Evolutionary conservation across 92 coral and sea anemone species (phyloP), one percentile per base, ranked within the genome.

Genomic region (Parazoanthus swiftii): DNA sequence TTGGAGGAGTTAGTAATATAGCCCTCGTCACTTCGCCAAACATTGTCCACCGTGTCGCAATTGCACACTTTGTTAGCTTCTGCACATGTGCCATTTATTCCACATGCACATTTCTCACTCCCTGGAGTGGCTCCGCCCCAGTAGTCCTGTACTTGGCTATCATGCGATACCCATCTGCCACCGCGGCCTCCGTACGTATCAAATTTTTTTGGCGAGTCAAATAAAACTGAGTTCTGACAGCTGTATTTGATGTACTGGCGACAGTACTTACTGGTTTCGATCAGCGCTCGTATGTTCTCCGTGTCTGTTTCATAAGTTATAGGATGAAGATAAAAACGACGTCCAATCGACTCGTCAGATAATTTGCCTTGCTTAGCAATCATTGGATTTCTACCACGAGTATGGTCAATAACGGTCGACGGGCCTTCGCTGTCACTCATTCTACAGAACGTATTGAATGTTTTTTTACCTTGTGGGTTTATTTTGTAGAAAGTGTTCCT

Each of bases 161-260:
- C 94, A 88, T 94, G 92, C 77, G 98, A 95, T 70, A 91, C 86
- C 98, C 98, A 95, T 82, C 98, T 92, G 54, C 95, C 98, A 81
- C 98, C 98, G 82, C 95, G 94, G 80, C 98, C 95, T 10, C 78
- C n/a, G 48, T 90, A 67, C 56, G 79, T 81, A 58, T 91, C 66
- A 76, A 95, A 93, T n/a, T 86, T 65, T 65, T 86, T 91, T 10
- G 93, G 89, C 21, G 98, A 95, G 81, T 95, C 98, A 76, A 95
- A 91, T 29, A 95, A 88, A 42, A 89, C 90, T 37, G 98, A 95
- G 58, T 93, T 95, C 71, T 91, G 79, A 71, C 98, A 95, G 56
- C 89, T 86, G 83, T 95, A 95, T 37, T 77, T 82, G 15, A 95
- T 90, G 80, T 93, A 94, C 72, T 95, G 98, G 35, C 94, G 86